phyloP scores from a whole-genome alignment of 2,888 invertebrate species.

The Tiphia femorata region DNA sequence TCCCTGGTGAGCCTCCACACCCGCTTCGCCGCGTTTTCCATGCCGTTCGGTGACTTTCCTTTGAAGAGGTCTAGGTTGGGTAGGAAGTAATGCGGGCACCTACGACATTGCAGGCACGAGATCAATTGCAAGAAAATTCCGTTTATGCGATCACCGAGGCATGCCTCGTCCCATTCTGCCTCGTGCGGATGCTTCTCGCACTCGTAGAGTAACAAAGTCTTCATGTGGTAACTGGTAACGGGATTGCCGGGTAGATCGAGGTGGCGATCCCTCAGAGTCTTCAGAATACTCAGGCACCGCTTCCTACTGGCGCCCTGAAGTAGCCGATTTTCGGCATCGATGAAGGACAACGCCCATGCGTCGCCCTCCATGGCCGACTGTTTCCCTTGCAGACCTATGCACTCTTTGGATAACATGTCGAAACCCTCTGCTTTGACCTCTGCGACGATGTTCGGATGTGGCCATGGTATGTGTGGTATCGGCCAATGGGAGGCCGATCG shows the following conservation, averaged over 20 bases:
- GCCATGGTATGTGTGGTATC: constrained; percentile 90
- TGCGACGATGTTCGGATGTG: constrained; percentile 89
- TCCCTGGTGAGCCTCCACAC: constrained; percentile 93
- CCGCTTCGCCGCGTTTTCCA: constrained; percentile 94
- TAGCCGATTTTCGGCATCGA: constrained; percentile 90
- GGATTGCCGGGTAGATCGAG: constrained; percentile 90
- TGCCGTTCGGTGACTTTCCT: constrained; percentile 88
- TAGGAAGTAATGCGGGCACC: constrained; percentile 95
- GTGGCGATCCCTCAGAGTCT: constrained; percentile 90
- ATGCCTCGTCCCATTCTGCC: constrained; percentile 93
- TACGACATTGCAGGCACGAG: constrained; percentile 94
- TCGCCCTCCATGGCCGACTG: constrained; percentile 95
- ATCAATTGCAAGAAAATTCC: constrained; percentile 95
- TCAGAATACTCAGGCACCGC: constrained; percentile 88
- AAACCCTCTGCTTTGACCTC: constrained; percentile 96
- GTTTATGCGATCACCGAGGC: constrained; percentile 91
- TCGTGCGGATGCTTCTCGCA: constrained; percentile 97
- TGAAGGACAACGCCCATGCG: constrained; percentile 93
- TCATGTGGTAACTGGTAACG: constrained; percentile 90
- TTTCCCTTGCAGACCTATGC: constrained; percentile 83
- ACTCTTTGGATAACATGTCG: constrained; percentile 91
- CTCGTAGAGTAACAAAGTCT: constrained; percentile 91
- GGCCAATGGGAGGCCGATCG: constrained; percentile 96
- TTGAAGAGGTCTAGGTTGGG: constrained; percentile 94
- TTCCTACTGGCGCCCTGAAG: constrained; percentile 88